Evolutionary conservation across 2,113 vertebrate genomes (phyloP).

Genomic region (Tupaia chinensis): DNA sequence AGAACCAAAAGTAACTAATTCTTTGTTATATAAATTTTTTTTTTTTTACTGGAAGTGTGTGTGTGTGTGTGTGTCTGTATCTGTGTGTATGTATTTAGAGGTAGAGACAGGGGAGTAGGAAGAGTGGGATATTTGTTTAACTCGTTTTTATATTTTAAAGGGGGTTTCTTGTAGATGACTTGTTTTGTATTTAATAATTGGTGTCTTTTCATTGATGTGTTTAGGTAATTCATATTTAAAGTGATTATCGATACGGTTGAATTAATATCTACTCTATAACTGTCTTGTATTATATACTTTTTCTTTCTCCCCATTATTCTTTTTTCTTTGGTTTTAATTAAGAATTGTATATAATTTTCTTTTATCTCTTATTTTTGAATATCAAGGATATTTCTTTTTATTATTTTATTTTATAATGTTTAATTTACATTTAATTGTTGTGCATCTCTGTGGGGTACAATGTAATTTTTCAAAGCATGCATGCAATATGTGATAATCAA

Average conservation of each 20-base stretch:
- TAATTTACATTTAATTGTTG: no score
- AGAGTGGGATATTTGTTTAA: not conserved
- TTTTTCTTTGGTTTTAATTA: not conserved
- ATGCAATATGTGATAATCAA: no score
- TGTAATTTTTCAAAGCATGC: no score
- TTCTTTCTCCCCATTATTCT: not conserved
- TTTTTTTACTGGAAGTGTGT: not conserved
- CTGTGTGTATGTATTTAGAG: not conserved
- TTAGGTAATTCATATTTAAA: constrained; percentile 46
- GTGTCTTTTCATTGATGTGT: constrained; percentile 43
- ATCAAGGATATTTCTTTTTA: not conserved
- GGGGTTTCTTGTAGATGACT: not conserved
- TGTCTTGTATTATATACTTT: not conserved
- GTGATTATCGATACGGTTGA: not conserved
- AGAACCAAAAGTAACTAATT: constrained; percentile 46
- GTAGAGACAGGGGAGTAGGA: not conserved
- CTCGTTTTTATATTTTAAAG: constrained; percentile 31
- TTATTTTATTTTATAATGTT: no score
- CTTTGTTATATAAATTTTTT: not conserved
- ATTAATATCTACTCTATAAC: not conserved
- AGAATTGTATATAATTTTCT: constrained; percentile 1
- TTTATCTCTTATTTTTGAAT: not conserved
- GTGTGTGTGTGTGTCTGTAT: not conserved
- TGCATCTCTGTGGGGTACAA: no score
- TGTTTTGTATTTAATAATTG: not conserved